phyloP scores from a whole-genome alignment of 2,888 invertebrate genomes.

The Palloptera scutellata region DNA sequence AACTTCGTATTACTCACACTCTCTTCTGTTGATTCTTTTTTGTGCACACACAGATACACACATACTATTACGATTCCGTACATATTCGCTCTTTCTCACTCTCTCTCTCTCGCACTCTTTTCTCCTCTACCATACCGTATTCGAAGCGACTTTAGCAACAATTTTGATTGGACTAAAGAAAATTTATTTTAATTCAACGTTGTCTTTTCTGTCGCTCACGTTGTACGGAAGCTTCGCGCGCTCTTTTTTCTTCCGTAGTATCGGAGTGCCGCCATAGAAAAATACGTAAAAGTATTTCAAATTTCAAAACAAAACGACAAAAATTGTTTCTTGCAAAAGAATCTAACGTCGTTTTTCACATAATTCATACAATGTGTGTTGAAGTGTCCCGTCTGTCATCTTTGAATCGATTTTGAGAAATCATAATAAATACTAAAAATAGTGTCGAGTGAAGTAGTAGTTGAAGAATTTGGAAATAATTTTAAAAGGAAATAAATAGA shows the following conservation, averaged over 20 bases:
- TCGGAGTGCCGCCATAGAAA: not conserved
- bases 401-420: too few relatives aligned
- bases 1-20: constrained; percentile 33
- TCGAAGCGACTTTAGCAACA: not conserved
- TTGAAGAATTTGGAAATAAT: too few relatives aligned
- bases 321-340: not conserved
- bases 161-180: not conserved
- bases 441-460: too few relatives aligned
- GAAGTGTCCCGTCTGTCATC: too few relatives aligned
- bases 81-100: not conserved
- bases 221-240: constrained; percentile 21
- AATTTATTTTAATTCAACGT: constrained; percentile 16
- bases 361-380: too few relatives aligned
- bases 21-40: not conserved
- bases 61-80: not conserved
- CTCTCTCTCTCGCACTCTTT: not conserved
- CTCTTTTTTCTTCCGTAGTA: constrained; percentile 10
- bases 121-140: not conserved
- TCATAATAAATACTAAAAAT: too few relatives aligned
- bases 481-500: too few relatives aligned
- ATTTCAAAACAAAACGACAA: not conserved
- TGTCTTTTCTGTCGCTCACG: constrained; percentile 32
- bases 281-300: not conserved
- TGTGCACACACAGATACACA: constrained; percentile 1
- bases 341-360: constrained; percentile 1